phyloP scores from a whole-genome alignment of 2,888 invertebrate genomes.

The Allolobophora icterica region DNA sequence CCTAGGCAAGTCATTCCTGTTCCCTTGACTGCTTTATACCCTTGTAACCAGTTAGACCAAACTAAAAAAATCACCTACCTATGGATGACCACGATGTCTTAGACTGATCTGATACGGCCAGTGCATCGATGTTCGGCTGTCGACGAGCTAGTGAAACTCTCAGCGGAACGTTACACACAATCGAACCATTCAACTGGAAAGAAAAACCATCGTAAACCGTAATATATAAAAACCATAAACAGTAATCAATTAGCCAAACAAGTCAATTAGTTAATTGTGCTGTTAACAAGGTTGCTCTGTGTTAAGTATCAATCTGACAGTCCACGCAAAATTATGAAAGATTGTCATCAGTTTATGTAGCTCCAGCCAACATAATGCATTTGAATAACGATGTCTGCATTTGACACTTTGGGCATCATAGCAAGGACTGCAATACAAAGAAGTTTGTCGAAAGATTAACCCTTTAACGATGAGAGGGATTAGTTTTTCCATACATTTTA shows the following conservation, averaged over 20 bases:
- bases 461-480: too few species aligned
- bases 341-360: neutral
- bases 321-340: neutral
- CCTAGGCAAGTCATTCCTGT: neutral
- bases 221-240: neutral
- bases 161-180: conserved; percentile 77
- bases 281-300: too few species aligned
- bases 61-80: conserved; percentile 52
- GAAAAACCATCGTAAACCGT: neutral
- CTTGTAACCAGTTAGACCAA: neutral
- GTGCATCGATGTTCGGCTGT: conserved; percentile 80
- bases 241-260: neutral
- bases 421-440: neutral
- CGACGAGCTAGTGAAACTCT: conserved; percentile 82
- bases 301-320: neutral
- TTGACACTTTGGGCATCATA: neutral
- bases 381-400: neutral
- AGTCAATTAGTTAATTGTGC: neutral
- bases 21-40: neutral
- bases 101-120: conserved; percentile 74
- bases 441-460: neutral
- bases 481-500: too few species aligned
- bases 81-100: conserved; percentile 79
- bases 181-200: conserved; percentile 75
- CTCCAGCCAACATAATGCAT: neutral